phyloP scores from a whole-genome alignment of 2,113 vertebrate genomes.

The Sorex fumeus region DNA sequence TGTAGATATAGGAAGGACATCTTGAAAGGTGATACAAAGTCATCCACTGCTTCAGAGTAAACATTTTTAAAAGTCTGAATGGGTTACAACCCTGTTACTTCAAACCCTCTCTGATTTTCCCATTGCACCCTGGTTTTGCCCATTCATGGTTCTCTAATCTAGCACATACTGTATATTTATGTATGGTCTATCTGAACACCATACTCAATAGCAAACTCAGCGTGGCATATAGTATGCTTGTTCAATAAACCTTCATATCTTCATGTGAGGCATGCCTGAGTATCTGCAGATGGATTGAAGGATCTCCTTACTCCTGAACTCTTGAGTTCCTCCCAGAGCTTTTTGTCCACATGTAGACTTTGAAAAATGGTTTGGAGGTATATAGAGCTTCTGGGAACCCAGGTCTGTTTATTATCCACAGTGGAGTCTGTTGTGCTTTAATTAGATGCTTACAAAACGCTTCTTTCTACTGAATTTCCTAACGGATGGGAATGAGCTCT shows the following conservation, averaged over 20 bases:
- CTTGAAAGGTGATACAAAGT: constrained; percentile 11
- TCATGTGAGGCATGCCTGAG: background rate
- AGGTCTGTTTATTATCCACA: constrained; percentile 42
- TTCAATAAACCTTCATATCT: background rate
- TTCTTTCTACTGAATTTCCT: constrained; percentile 67
- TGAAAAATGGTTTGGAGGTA: constrained; percentile 44
- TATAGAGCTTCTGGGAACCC: constrained; percentile 35
- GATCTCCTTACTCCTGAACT: background rate
- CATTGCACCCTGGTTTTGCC: background rate
- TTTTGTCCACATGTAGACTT: constrained; percentile 12
- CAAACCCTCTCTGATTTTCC: constrained; percentile 17
- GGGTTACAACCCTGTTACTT: constrained; percentile 35
- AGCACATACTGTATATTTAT: background rate
- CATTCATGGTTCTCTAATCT: background rate
- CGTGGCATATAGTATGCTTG: background rate
- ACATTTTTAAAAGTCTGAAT: background rate
- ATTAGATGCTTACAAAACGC: constrained; percentile 47
- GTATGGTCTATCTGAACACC: constrained; percentile 8
- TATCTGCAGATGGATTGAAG: background rate
- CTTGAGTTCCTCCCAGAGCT: constrained; percentile 42
- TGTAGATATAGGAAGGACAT: background rate
- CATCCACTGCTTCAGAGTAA: background rate
- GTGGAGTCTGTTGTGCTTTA: constrained; percentile 5
- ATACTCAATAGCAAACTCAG: background rate
- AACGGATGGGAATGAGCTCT: background rate